These are phyloP conservation scores for Hydrophis major DNA, from an alignment of 2,797 vertebrate species.

Conservation along the genomic window DNA sequence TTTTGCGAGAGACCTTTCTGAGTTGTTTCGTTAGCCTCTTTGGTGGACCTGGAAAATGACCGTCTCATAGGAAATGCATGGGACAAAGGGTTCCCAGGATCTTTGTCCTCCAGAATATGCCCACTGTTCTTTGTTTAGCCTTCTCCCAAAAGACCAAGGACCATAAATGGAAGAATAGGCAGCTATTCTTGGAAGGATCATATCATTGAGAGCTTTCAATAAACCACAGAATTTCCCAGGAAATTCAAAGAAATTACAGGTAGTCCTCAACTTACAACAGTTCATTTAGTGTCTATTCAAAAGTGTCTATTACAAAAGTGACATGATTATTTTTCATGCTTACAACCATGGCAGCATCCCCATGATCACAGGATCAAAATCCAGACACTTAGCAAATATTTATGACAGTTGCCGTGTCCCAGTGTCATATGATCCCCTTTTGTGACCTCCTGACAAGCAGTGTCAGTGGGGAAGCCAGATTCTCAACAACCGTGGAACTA, in stretches of 20 bases:
- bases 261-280: background rate
- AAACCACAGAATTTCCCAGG: background rate
- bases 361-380: background rate
- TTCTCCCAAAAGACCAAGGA: too few relatives aligned
- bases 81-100: background rate
- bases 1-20: slow-evolving; percentile 7
- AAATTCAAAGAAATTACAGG: background rate
- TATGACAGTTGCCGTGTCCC: background rate
- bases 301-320: background rate
- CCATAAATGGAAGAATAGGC: background rate
- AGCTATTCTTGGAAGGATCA: background rate
- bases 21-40: background rate
- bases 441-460: background rate
- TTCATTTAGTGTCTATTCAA: background rate
- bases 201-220: background rate
- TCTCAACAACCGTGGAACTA: background rate
- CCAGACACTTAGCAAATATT: background rate
- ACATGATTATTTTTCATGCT: background rate
- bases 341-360: background rate
- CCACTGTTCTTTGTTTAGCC: too few relatives aligned
- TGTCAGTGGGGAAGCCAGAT: background rate
- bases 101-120: background rate
- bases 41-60: background rate
- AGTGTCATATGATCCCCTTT: background rate
- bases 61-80: background rate